Evolutionary conservation across 1,140 invertebrate species (phyloP).

Genomic region (Leptopilina boulardi): DNA sequence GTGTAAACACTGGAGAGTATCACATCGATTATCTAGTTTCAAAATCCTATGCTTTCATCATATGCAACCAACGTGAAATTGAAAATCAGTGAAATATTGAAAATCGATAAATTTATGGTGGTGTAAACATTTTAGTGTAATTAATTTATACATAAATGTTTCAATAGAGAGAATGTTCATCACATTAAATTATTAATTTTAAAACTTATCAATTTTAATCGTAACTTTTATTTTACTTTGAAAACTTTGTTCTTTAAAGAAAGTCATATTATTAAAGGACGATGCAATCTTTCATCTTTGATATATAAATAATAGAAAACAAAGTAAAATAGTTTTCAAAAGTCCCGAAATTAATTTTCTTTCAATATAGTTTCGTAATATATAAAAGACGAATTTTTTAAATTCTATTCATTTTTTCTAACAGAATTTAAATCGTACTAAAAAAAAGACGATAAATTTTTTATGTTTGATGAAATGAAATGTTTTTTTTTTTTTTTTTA

Average conservation of each 20-base stretch:
- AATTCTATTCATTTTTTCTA: no score
- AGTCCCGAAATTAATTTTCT: neutral
- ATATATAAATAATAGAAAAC: slow-evolving; percentile 7
- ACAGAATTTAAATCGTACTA: no score
- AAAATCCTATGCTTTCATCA: neutral
- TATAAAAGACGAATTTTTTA: neutral
- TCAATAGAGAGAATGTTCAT: neutral
- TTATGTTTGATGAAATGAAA: no score
- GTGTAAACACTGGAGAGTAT: slow-evolving; percentile 14
- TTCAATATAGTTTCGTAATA: no score
- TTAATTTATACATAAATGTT: neutral
- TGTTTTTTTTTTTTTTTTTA: neutral
- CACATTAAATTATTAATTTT: neutral
- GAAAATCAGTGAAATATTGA: neutral
- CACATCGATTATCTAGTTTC: slow-evolving; percentile 21
- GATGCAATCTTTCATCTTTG: neutral
- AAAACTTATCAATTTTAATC: neutral
- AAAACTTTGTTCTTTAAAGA: neutral
- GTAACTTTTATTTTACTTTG: neutral
- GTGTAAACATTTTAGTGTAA: neutral
- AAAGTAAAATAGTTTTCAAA: neutral
- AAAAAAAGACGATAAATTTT: no score
- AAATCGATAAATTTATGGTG: neutral
- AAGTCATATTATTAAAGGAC: neutral
- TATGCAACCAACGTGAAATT: neutral